These are phyloP conservation scores for Prostheceraeus crozeri DNA, from an alignment of 2,888 invertebrate species.

Conservation along the genomic window DNA sequence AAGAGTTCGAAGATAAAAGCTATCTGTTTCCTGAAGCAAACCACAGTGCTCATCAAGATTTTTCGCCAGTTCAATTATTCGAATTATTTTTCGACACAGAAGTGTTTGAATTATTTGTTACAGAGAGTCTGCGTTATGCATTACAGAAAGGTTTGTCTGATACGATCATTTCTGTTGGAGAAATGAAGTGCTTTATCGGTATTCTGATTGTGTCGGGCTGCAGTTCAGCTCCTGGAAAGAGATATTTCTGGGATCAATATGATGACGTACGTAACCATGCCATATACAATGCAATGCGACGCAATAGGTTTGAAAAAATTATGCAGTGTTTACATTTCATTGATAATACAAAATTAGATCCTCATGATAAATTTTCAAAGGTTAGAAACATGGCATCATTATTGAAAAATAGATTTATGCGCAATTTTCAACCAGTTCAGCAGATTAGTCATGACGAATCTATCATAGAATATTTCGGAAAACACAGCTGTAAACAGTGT, in stretches of 20 bases:
- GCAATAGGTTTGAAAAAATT: slow-evolving; percentile 35
- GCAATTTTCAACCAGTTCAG: slow-evolving; percentile 41
- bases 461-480: slow-evolving; percentile 50
- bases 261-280: slow-evolving; percentile 12
- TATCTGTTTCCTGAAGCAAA: slow-evolving; percentile 9
- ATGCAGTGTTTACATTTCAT: slow-evolving; percentile 40
- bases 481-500: slow-evolving; percentile 48
- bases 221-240: background rate
- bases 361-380: slow-evolving; percentile 45
- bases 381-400: slow-evolving; percentile 42
- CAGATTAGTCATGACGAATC: slow-evolving; percentile 45
- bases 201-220: background rate
- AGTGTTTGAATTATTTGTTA: slow-evolving; percentile 24
- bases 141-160: slow-evolving; percentile 24
- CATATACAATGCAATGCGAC: slow-evolving; percentile 7
- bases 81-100: slow-evolving; percentile 18
- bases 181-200: slow-evolving; percentile 10
- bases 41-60: background rate
- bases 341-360: slow-evolving; percentile 42
- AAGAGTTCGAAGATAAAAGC: slow-evolving; percentile 11
- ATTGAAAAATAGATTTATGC: slow-evolving; percentile 42
- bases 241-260: slow-evolving; percentile 5
- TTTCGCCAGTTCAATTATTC: slow-evolving; percentile 19
- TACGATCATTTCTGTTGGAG: slow-evolving; percentile 9
- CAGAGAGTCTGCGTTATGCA: slow-evolving; percentile 17